Base-by-base conservation (phyloP, 2,888 invertebrate genomes). In the Nemotelus pantherinus region DNA sequence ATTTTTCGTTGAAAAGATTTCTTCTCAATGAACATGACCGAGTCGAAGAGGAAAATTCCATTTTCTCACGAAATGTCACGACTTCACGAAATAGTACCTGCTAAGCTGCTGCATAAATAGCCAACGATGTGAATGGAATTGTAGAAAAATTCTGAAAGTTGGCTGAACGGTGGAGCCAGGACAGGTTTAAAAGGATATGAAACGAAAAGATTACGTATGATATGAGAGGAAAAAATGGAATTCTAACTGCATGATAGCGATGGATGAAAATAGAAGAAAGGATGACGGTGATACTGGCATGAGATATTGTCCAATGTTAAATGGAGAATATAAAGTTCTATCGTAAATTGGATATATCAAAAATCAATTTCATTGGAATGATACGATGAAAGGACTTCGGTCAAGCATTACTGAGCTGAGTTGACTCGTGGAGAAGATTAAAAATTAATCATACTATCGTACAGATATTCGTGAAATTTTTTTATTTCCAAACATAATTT, bases 151-250 rank as follows among this genome's bases (percentile, higher is more conserved):
- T 7, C 43, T 4, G 63, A 63, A 63, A 5, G 25, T 6, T 43
- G 1, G 10, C n/a, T 58, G n/a, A 25, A 25, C 25, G 25, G 7
- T 25, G 58, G n/a, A 58, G n/a, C 10, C 4, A 58, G 7, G 7
- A 10, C n/a, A 6, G 7, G 7, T n/a, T 1, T 6, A 25, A 5
- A 25, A 5, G 58, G 58, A 58, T 9, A n/a, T 10, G 1, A 58
- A 25, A n/a, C 4, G 58, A 58, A n/a, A 39, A 39, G 1, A 43
- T 43, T 7, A 63, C 43, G 63, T 43, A 63, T 63, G 43, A 43
- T 10, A 63, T 63, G 63, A 63, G 7, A 43, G 7, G 43, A 43
- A 63, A 63, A 63, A 63, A 63, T 63, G 6, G 63, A 63, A 43
- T 63, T 63, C 2, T 58, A 58, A 5, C 25, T 25, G 25, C 25